Evolutionary conservation across 2,797 vertebrate genomes (phyloP).

Genomic region (Neostethus bicornis): DNA sequence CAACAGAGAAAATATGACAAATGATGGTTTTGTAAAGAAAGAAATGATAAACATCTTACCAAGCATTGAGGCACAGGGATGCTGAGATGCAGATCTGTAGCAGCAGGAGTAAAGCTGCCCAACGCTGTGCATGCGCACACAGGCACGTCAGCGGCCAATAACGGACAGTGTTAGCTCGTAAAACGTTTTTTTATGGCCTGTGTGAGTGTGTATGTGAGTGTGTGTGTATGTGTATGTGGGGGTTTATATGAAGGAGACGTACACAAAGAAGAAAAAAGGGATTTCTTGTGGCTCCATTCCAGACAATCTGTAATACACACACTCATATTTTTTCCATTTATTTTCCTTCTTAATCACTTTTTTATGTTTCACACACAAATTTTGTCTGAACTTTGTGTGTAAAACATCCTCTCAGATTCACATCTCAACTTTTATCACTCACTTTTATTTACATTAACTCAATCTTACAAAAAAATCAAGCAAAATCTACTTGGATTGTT

Average conservation of each 20-base stretch:
- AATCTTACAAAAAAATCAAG: too few relatives aligned
- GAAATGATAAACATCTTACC: slow-evolving; percentile 19
- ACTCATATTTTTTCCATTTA: neutral
- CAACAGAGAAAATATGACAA: neutral
- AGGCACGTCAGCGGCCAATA: slow-evolving; percentile 67
- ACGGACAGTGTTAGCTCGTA: slow-evolving; percentile 34
- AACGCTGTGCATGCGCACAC: slow-evolving; percentile 51
- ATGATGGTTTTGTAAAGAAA: neutral
- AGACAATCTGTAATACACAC: slow-evolving; percentile 22
- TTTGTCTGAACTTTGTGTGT: too few relatives aligned
- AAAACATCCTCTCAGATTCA: too few relatives aligned
- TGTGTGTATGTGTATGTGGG: slow-evolving; percentile 14
- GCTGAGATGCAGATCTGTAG: slow-evolving; percentile 33
- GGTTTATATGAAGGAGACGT: slow-evolving; percentile 16
- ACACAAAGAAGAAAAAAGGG: slow-evolving; percentile 11
- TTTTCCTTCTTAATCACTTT: too few relatives aligned
- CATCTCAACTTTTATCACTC: too few relatives aligned
- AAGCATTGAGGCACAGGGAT: slow-evolving; percentile 39
- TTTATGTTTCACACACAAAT: too few relatives aligned
- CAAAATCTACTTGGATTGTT: too few relatives aligned
- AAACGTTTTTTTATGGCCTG: slow-evolving; percentile 41
- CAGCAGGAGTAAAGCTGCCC: slow-evolving; percentile 14
- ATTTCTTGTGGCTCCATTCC: slow-evolving; percentile 46
- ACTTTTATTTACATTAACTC: too few relatives aligned
- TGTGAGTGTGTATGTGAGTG: slow-evolving; percentile 10